Evolutionary conservation across 2,888 invertebrate species (phyloP).

Genomic region (Imbricaverruca yamaguchii): DNA sequence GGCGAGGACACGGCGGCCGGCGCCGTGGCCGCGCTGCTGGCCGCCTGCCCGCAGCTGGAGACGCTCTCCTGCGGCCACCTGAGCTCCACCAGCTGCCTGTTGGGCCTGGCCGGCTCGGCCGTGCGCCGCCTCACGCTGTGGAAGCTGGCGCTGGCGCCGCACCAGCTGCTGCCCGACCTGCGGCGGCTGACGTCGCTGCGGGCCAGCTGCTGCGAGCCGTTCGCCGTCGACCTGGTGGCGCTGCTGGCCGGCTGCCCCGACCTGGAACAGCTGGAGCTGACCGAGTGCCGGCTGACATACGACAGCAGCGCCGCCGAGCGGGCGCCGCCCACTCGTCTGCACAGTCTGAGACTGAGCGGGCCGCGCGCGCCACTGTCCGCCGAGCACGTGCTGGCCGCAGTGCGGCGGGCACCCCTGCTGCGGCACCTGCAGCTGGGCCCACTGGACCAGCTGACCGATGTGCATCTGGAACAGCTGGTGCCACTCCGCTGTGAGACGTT

Average conservation of each 20-base stretch:
- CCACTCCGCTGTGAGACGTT: background rate
- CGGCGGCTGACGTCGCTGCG: background rate
- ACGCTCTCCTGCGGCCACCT: background rate
- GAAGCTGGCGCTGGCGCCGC: background rate
- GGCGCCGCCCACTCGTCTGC: background rate
- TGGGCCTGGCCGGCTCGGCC: background rate
- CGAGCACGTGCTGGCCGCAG: background rate
- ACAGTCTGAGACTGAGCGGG: background rate
- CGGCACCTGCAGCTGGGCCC: background rate
- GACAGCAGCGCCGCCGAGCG: background rate
- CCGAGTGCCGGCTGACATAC: background rate
- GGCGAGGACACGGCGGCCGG: background rate
- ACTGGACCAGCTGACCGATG: background rate
- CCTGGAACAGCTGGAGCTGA: slow-evolving; percentile 5
- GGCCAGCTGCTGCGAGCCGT: background rate
- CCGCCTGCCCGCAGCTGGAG: background rate
- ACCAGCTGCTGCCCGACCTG: background rate
- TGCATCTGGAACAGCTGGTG: background rate
- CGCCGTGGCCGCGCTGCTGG: background rate
- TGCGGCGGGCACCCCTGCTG: background rate
- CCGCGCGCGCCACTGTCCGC: background rate
- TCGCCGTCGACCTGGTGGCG: background rate
- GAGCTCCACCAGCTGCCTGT: background rate
- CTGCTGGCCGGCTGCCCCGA: background rate
- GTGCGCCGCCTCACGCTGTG: background rate